phyloP scores from a whole-genome alignment of 2,113 vertebrate species.

The Bettongia penicillata region DNA sequence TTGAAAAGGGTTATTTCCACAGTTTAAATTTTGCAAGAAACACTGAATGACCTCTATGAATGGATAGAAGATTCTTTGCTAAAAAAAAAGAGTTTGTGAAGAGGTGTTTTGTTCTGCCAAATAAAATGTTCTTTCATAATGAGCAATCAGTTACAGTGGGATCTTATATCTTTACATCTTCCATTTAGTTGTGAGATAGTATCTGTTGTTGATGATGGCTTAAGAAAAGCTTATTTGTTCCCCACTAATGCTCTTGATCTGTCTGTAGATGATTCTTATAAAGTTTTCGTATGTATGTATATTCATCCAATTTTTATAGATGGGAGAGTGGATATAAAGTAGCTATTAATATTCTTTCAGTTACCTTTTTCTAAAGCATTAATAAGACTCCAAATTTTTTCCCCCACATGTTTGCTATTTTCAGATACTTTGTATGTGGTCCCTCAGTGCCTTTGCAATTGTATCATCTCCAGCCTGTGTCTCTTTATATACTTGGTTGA shows the following conservation, averaged over 20 bases:
- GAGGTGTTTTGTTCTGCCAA: not conserved
- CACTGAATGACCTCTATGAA: no score
- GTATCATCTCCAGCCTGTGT: not conserved
- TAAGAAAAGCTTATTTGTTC: not conserved
- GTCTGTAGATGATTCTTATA: not conserved
- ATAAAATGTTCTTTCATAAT: not conserved
- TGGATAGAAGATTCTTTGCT: no score
- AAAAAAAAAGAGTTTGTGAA: not conserved
- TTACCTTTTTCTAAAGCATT: not conserved
- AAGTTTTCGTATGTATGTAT: not conserved
- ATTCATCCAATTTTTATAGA: not conserved
- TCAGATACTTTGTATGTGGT: not conserved
- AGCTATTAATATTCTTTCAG: not conserved
- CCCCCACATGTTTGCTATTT: not conserved
- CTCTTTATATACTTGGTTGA: not conserved
- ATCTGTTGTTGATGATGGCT: not conserved
- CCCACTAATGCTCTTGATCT: not conserved
- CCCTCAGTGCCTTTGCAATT: not conserved
- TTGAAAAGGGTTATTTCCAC: no score
- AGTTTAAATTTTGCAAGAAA: no score
- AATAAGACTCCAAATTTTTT: not conserved
- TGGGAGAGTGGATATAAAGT: not conserved
- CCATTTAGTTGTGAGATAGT: not conserved
- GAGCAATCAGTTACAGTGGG: not conserved
- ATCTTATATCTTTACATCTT: not conserved